These are phyloP conservation scores for Valencia hispanica DNA, from an alignment of 2,797 vertebrate genomes.

Conservation along the genomic window DNA sequence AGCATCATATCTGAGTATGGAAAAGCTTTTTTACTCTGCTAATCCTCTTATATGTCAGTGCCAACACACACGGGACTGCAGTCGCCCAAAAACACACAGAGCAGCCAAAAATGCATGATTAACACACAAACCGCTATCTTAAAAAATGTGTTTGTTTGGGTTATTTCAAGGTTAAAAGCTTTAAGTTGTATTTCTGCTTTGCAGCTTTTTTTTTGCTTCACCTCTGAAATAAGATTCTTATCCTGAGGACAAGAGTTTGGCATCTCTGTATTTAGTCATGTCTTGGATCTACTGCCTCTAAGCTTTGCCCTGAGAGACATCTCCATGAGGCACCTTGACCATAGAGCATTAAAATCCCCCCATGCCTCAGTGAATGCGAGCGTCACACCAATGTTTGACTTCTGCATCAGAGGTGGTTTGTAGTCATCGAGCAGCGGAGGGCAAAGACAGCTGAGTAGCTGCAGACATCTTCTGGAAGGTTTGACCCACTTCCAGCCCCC, in stretches of 20 bases:
- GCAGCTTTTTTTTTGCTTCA: conserved; percentile 5
- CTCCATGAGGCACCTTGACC: conserved; percentile 21
- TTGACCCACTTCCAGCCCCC: conserved; percentile 74
- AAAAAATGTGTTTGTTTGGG: neutral
- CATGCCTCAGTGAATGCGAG: neutral
- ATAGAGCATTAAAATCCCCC: conserved; percentile 11
- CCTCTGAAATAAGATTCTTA: conserved; percentile 34
- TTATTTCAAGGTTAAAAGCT: neutral
- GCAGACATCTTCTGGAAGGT: conserved; percentile 61
- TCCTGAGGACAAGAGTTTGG: conserved; percentile 43
- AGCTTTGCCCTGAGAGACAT: conserved; percentile 24
- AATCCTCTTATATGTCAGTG: conserved; percentile 65
- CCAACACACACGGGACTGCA: conserved; percentile 22
- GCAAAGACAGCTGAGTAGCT: conserved; percentile 51
- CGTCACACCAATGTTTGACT: conserved; percentile 47
- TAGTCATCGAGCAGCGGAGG: conserved; percentile 33
- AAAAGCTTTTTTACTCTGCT: conserved; percentile 52
- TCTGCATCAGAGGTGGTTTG: conserved; percentile 36
- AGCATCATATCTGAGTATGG: conserved; percentile 39
- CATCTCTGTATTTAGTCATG: conserved; percentile 46
- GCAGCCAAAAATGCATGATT: conserved; percentile 9
- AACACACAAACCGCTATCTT: conserved; percentile 9
- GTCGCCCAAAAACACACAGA: conserved; percentile 18
- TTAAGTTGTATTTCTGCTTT: conserved; percentile 8
- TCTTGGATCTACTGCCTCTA: conserved; percentile 44